A percentile compares a stretch with the other conserved stretches of the same genome.
These are phyloP conservation scores for Malaclemys terrapin DNA, from an alignment of 2,113 vertebrate species.

Conservation along the genomic window DNA sequence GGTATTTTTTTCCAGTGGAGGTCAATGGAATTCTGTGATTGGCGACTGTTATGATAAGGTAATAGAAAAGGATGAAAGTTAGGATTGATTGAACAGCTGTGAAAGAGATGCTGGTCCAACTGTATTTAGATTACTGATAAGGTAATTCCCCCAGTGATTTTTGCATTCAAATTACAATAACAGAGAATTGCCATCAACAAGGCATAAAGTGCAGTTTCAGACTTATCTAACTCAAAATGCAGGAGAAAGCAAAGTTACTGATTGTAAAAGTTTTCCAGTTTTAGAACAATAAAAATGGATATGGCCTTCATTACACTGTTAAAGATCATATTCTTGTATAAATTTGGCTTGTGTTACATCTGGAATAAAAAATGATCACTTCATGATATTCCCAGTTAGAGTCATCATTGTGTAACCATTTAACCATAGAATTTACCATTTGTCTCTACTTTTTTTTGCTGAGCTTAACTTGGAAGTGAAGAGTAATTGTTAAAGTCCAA, in stretches of 20 bases:
- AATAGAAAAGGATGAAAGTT: constrained; percentile 57
- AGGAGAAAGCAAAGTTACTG: constrained; percentile 27
- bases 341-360: background rate
- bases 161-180: constrained; percentile 65
- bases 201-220: constrained; percentile 41
- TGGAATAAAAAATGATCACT: constrained; percentile 4
- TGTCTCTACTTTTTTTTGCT: background rate
- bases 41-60: constrained; percentile 65
- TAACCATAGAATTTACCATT: background rate
- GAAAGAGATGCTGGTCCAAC: constrained; percentile 58
- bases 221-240: constrained; percentile 11
- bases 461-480: background rate
- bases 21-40: constrained; percentile 56
- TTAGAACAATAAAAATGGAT: constrained; percentile 40
- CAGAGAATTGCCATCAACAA: constrained; percentile 63
- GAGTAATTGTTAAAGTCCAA: background rate
- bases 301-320: background rate
- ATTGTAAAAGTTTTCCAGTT: constrained; percentile 28
- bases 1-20: background rate
- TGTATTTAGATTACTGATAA: constrained; percentile 74
- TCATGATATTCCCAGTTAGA: background rate
- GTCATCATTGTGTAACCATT: background rate
- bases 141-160: constrained; percentile 64
- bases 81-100: constrained; percentile 65
- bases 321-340: constrained; percentile 25